Percentiles rank a stretch among this genome's conserved stretches.
Conservation (phyloP, 2,113 vertebrate genomes). For the Fregata magnificens region DNA sequence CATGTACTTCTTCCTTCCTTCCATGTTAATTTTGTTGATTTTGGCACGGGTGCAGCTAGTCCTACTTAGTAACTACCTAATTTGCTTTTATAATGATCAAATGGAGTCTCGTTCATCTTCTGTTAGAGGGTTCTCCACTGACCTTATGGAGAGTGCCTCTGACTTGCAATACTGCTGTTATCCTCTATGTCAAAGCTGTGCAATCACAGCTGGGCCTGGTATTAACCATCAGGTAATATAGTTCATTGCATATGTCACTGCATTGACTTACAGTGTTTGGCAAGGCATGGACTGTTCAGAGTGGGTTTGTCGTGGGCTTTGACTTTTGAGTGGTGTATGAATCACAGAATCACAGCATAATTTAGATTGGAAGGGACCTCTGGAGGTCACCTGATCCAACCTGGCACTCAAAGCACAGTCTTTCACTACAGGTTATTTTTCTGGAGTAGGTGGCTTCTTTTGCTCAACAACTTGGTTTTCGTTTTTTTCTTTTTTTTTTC, state of each 20-base stretch:
- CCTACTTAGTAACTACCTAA: not conserved
- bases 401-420: not conserved
- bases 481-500: fast-evolving
- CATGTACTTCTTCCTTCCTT: not conserved
- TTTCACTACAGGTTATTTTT: not conserved
- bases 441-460: not conserved
- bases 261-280: not conserved
- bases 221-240: not conserved
- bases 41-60: not conserved
- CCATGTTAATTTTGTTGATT: not conserved
- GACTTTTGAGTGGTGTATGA: not conserved
- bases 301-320: not conserved
- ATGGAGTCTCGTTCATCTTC: not conserved
- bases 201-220: not conserved
- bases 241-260: not conserved
- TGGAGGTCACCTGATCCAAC: not conserved
- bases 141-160: not conserved
- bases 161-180: not conserved
- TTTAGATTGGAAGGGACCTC: not conserved
- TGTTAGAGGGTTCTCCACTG: not conserved
- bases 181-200: not conserved
- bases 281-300: not conserved
- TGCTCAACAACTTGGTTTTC: not conserved
- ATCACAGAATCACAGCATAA: fast-evolving
- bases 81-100: not conserved